A percentile compares a stretch with the other conserved stretches of the same genome.
Evolutionary conservation across 2,797 vertebrate species (phyloP).

Genomic region (Hydrocynus forskahlii): DNA sequence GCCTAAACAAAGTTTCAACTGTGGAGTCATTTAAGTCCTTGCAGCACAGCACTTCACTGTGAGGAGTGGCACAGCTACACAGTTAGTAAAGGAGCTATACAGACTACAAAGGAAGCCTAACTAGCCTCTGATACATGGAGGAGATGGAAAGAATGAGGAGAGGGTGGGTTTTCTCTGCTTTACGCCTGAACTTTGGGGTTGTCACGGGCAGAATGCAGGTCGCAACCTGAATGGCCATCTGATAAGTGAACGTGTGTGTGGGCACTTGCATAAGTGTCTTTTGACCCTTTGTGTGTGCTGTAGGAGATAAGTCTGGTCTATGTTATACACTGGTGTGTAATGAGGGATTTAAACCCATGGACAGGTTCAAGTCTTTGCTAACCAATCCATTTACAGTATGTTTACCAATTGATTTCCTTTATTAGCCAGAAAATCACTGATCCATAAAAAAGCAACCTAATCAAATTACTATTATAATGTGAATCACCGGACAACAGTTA

Average conservation of each 20-base stretch:
- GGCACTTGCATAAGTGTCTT: no score
- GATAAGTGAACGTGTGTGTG: slow-evolving; percentile 6
- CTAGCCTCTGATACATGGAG: background rate
- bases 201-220: slow-evolving; percentile 8
- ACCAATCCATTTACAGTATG: no score
- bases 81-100: background rate
- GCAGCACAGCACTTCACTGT: slow-evolving; percentile 11
- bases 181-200: background rate
- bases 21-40: slow-evolving; percentile 30
- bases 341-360: no score
- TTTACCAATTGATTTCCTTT: no score
- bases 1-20: slow-evolving; percentile 38
- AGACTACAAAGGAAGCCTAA: background rate
- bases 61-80: background rate
- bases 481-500: no score
- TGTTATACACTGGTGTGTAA: no score
- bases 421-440: no score
- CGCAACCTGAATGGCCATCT: slow-evolving; percentile 30
- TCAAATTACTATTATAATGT: no score
- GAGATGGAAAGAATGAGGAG: background rate
- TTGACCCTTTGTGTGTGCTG: no score
- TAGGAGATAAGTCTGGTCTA: no score
- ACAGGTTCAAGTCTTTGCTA: no score
- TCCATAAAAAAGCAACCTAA: no score
- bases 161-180: background rate